Evolutionary conservation across 2,888 invertebrate genomes (phyloP).

Genomic region (Cosmia pyralina): DNA sequence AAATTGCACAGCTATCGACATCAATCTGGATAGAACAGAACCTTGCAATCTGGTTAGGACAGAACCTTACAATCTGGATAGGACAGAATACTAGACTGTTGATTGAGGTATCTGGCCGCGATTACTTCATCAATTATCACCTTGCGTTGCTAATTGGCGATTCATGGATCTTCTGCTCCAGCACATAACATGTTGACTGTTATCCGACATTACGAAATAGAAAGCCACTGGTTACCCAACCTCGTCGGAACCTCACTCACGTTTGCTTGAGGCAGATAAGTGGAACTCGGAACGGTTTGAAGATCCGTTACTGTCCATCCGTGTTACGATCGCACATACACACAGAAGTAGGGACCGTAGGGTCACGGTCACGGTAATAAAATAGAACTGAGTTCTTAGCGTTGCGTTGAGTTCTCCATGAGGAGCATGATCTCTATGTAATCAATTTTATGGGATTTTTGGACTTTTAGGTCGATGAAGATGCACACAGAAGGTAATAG

Average conservation of each 20-base stretch:
- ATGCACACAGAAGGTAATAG: background rate
- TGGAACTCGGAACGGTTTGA: slow-evolving; percentile 53
- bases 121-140: slow-evolving; percentile 17
- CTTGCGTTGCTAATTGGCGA: background rate
- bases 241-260: background rate
- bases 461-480: background rate
- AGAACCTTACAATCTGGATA: too few species aligned
- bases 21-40: background rate
- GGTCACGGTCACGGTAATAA: background rate
- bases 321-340: background rate
- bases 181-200: slow-evolving; percentile 19
- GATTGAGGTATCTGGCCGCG: background rate
- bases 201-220: slow-evolving; percentile 44
- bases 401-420: background rate
- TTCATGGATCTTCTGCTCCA: background rate
- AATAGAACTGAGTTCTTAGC: background rate
- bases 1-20: background rate
- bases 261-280: slow-evolving; percentile 11
- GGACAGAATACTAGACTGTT: background rate
- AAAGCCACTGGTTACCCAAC: slow-evolving; percentile 34
- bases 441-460: background rate
- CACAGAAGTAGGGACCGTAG: slow-evolving; percentile 34
- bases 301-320: slow-evolving; percentile 52
- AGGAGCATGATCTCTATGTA: too few species aligned
- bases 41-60: too few species aligned